Percentiles rank a stretch among this genome's conserved stretches.
These are phyloP conservation scores for Pomatorhinus ruficollis DNA, from an alignment of 2,113 vertebrate genomes.

Conservation along the genomic window DNA sequence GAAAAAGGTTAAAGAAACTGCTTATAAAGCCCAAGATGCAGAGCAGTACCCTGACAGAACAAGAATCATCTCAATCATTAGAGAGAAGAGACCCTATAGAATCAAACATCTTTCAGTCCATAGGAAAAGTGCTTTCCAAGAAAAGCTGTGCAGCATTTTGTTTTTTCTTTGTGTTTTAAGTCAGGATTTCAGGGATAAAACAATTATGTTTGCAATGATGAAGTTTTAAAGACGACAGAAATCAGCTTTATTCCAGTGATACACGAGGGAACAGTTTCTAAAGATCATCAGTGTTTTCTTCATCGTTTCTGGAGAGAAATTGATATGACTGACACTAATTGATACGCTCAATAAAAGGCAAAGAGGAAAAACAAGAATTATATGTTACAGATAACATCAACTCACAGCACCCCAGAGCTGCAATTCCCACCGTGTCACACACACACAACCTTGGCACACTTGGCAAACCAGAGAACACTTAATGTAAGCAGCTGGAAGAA, in stretches of 20 bases:
- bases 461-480: not conserved
- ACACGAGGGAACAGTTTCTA: not conserved
- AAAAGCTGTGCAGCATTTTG: not conserved
- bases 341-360: not conserved
- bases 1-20: not conserved
- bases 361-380: not conserved
- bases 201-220: not conserved
- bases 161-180: not conserved
- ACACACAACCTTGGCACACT: not conserved
- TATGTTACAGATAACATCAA: not conserved
- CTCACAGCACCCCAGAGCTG: not conserved
- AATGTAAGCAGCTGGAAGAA: not conserved
- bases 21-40: not conserved
- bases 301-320: not conserved
- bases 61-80: not conserved
- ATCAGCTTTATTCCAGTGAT: not conserved
- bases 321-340: not conserved
- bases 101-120: not conserved
- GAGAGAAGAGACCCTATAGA: not conserved
- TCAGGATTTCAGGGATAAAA: constrained; percentile 3
- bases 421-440: not conserved
- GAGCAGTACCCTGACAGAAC: not conserved
- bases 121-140: not conserved
- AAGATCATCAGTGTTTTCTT: not conserved
- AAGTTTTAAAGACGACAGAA: not conserved